Conservation (phyloP, 2,888 invertebrate species). For the Alsophila aescularia region DNA sequence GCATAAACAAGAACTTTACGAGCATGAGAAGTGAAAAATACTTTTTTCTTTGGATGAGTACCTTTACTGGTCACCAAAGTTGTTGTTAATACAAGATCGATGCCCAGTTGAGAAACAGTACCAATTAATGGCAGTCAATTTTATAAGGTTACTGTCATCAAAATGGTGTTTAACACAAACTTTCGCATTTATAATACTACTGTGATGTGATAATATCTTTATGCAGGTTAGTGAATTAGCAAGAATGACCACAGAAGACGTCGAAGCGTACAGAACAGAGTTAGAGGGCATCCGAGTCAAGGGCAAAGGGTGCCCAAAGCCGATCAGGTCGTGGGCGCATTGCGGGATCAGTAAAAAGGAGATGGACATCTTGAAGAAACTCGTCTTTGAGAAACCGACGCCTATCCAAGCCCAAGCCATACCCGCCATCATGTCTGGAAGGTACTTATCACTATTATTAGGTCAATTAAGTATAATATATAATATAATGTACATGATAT, state of each 20-base stretch:
- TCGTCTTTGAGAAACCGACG: constrained; percentile 97
- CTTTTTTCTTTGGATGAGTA: too few species aligned
- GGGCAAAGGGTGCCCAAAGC: constrained; percentile 98
- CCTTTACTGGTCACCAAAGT: too few species aligned
- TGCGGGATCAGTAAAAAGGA: constrained; percentile 98
- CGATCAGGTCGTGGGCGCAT: constrained; percentile 98
- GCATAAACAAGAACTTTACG: too few species aligned
- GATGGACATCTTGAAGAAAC: constrained; percentile 94
- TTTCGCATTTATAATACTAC: not conserved
- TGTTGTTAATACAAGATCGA: too few species aligned
- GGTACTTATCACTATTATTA: constrained; percentile 66
- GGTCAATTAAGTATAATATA: not conserved
- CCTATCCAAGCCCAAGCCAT: constrained; percentile 99
- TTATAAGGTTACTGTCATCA: too few species aligned
- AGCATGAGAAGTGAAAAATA: too few species aligned
- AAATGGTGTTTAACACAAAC: too few species aligned
- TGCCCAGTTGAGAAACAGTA: too few species aligned
- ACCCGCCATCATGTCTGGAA: constrained; percentile 97
- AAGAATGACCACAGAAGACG: constrained; percentile 94
- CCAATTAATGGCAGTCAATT: too few species aligned
- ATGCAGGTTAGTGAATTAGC: constrained; percentile 96
- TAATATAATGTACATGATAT: not conserved
- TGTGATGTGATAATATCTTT: constrained; percentile 4
- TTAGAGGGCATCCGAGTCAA: constrained; percentile 98
- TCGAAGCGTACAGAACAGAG: constrained; percentile 93